phyloP scores from a whole-genome alignment of 1,140 invertebrate genomes.

The Holcopasites calliopsidis region DNA sequence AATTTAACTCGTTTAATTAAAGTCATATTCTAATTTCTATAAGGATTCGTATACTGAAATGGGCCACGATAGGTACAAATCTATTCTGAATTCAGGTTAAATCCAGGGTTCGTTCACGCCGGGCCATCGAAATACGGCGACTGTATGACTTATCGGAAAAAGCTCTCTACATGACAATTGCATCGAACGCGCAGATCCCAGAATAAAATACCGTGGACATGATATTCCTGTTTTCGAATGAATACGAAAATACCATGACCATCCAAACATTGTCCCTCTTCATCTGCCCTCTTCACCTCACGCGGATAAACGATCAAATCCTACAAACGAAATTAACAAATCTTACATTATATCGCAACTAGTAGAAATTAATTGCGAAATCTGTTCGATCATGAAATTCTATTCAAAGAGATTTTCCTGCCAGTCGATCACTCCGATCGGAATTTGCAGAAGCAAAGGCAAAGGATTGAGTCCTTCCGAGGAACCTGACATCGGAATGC shows the following conservation, averaged over 20 bases:
- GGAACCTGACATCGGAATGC: background rate
- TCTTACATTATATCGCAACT: no score
- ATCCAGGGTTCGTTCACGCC: slow-evolving; percentile 1
- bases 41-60: background rate
- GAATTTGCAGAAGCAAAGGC: background rate
- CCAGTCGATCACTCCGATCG: no score
- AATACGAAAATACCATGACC: background rate
- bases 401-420: background rate
- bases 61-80: background rate
- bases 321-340: no score
- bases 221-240: background rate
- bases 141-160: slow-evolving; percentile 49
- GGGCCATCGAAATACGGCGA: slow-evolving; percentile 19
- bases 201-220: slow-evolving; percentile 1
- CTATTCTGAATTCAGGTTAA: background rate
- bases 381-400: background rate
- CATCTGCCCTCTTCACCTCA: no score
- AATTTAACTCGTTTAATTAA: no score
- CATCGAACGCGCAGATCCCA: background rate
- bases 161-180: slow-evolving; percentile 13
- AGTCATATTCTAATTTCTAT: no score
- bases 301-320: no score
- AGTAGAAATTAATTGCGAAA: no score
- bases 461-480: background rate
- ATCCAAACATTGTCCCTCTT: no score